Evolutionary conservation across 2,888 invertebrate species (phyloP), one percentile per base, ranked within the genome.

Genomic region (Melanargia galathea): DNA sequence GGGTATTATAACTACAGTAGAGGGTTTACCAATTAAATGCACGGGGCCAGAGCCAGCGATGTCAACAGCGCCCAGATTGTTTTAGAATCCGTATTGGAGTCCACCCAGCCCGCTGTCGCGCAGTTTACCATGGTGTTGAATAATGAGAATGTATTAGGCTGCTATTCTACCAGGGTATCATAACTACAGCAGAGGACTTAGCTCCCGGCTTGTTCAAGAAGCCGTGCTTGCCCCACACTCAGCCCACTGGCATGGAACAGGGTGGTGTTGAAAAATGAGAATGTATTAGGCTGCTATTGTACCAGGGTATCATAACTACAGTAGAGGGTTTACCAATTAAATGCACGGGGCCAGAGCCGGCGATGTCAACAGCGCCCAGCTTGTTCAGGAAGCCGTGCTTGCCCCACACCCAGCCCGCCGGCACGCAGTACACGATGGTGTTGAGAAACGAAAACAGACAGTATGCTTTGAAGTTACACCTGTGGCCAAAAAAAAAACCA

Each of bases 361-460:
- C 98, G 60, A 98, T 97, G 80, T 98, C 98, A 0, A 98, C 96
- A 1, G 95, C 97, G 0, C 98, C 98, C 75, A 98, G 76, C 63
- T 93, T 92, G 73, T 95, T 94, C 7, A 98, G 92, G 83, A 97
- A 98, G 0, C 97, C 98, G 78, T 97, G 96, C 30, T 95, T 93
- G 0, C 96, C 96, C 97, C 97, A n/a, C 38, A 97, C 95, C 97
- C 97, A 98, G 1, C 97, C 97, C 0, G 98, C 98, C 0, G 98
- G 98, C 65, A 98, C 93, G 79, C 98, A 97, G 86, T 98, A 98
- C 8, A 98, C 96, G 2, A 95, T 92, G 0, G 98, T 98, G 78
- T 98, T 98, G 20, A 97, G 81, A 59, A 97, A 94, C 0, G 97
- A 97, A 84, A 97, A 98, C 18, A 98, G 68, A 74, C 97, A 97